Evolutionary conservation across 2,113 vertebrate species (phyloP).

Genomic region (Pteronura brasiliensis): DNA sequence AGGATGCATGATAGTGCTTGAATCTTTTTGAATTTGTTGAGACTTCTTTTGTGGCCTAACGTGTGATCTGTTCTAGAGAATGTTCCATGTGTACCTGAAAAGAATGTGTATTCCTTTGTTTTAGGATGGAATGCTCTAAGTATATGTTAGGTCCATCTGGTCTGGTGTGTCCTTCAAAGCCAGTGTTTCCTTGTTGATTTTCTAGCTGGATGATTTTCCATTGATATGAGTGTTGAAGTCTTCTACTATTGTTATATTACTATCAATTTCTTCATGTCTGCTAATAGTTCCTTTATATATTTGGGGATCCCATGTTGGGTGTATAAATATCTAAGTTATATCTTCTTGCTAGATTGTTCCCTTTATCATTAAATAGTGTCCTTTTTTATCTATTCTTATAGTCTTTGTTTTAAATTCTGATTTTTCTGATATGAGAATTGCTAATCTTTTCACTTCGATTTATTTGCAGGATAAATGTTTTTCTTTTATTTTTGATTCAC

Average conservation of each 20-base stretch:
- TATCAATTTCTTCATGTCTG: background rate
- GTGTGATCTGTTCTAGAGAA: no score
- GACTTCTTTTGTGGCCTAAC: no score
- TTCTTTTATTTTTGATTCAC: background rate
- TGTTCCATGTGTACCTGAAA: no score
- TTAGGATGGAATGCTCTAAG: no score
- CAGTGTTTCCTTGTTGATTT: background rate
- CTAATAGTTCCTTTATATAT: background rate
- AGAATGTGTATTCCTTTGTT: no score
- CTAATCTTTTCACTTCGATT: background rate
- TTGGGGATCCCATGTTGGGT: background rate
- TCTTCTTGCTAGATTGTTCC: background rate
- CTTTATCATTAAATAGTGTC: background rate
- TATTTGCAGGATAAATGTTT: background rate
- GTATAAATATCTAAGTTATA: background rate
- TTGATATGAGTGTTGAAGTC: background rate
- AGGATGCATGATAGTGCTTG: no score
- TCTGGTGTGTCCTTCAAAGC: no score
- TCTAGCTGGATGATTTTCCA: background rate
- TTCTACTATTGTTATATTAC: background rate
- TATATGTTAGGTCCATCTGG: no score
- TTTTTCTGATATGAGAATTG: background rate
- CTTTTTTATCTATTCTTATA: background rate
- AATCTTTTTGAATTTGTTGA: no score
- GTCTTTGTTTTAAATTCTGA: background rate